Evolutionary conservation across 2,888 invertebrate species (phyloP).

Genomic region (Hirtodrosophila duncani): DNA sequence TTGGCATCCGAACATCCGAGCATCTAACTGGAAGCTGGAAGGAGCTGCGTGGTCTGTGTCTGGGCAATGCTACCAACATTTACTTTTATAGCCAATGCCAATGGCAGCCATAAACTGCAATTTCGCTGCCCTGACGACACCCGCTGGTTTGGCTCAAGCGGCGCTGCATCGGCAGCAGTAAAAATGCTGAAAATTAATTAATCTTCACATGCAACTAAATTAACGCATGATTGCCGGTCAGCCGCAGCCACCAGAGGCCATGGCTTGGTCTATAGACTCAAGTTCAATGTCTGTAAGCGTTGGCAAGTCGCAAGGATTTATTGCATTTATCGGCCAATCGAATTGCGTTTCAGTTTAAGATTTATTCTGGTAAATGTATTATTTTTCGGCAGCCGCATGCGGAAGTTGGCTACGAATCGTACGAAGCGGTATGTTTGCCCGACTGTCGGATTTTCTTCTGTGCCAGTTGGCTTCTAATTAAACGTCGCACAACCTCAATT

Average conservation of each 20-base stretch:
- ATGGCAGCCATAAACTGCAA: slow-evolving; percentile 54
- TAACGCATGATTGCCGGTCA: slow-evolving; percentile 67
- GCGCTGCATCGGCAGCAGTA: slow-evolving; percentile 32
- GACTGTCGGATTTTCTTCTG: neutral
- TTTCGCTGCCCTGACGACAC: slow-evolving; percentile 62
- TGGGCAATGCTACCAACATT: slow-evolving; percentile 1
- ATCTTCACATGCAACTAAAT: slow-evolving; percentile 73
- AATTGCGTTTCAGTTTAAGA: slow-evolving; percentile 58
- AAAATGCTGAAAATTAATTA: slow-evolving; percentile 70
- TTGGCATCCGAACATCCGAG: no score
- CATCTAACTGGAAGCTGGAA: no score
- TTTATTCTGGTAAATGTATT: slow-evolving; percentile 36
- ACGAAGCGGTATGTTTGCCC: no score
- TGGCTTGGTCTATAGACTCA: no score
- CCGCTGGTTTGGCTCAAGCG: slow-evolving; percentile 44
- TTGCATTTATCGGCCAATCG: slow-evolving; percentile 67
- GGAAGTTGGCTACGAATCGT: slow-evolving; percentile 50
- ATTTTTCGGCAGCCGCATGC: slow-evolving; percentile 33
- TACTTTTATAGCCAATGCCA: slow-evolving; percentile 36
- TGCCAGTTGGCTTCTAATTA: slow-evolving; percentile 47
- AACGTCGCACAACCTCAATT: slow-evolving; percentile 58
- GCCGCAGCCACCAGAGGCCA: slow-evolving; percentile 23
- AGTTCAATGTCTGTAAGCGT: slow-evolving; percentile 30
- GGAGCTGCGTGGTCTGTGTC: neutral
- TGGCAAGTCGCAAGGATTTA: slow-evolving; percentile 44